Base-by-base conservation (phyloP, 2,113 vertebrate genomes). In the Chaenogobius annularis region DNA sequence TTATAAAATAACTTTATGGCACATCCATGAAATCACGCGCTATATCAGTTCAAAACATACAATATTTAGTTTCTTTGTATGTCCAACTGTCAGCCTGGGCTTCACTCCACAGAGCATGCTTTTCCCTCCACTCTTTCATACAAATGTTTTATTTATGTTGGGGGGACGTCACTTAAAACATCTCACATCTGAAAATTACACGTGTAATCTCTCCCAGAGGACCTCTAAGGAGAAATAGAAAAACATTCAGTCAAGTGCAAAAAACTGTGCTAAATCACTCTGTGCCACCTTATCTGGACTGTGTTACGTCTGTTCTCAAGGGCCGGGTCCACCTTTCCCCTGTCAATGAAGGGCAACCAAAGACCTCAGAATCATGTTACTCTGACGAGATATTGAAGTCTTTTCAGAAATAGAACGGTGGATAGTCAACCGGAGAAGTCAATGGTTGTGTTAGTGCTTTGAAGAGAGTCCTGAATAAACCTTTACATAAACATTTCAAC, bases 161-260 rank as follows among this genome's bases (percentile, higher is more conserved):
- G 88, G 87, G 73, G 84, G 63, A 68, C 80, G 84, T 91, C 88
- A 90, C 84, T 90, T 89, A 89, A 91, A 91, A 90, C 88, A 92
- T 86, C 90, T 93, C 91, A 89, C 93, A 88, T 87, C 90, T 91
- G 91, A 93, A 92, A 92, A 92, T 92, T 91, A 93, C 89, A 88
- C 88, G 80, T 91, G 90, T 92, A 93, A 90, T 89, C 85, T 86
- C 75, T 93, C 92, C 92, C 86, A 72, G 77, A 90, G 91, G 92
- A 89, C 55, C 74, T 82, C 74, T 78, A 75, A 17, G 63, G 85
- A 89, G 88, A 90, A 90, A 90, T 88, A 88, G 85, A 88, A 89
- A 91, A 94, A 93, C 92, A 91, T 83, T 90, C 85, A 12, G 70
- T 76, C 80, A 91, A 91, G 91, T 91, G 89, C 81, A 78, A 73